Evolutionary conservation across 1,140 invertebrate species (phyloP), one percentile per base, ranked within the genome.

Genomic region (Varroa destructor): DNA sequence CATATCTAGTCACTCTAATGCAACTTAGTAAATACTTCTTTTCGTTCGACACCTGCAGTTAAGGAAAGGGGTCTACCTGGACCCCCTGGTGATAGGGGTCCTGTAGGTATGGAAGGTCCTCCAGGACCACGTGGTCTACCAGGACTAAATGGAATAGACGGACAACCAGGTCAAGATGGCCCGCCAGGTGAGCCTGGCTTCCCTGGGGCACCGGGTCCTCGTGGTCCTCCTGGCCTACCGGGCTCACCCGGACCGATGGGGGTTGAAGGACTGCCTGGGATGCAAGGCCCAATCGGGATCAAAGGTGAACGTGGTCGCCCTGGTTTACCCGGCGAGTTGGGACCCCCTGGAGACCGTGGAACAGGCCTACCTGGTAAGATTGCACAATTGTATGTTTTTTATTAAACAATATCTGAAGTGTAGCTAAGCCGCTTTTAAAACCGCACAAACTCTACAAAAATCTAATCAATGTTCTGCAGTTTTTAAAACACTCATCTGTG

Each of bases 341-440:
- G 75, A 61, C 71, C 73, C 51, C 75, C 72, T 43, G 75, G 75
- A 54, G 70, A 74, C 72, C 56, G 75, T 71, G 75, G 74, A 14
- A 46, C 46, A 43, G 61, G 61, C 2, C 3, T 25, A 40, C 61
- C 61, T 5, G 61, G 61, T 37, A 40, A 67, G 61, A 37, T 43
- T 1, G 12, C 40, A 12, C 25, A 5, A 3, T 8, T 8, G 8
- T 51, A 51, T 51, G 25, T 25, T 25, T 25, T 25, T 25, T 25
- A 25, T 25, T 25, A 25, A 25, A 25, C 25, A 25, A 25, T 25
- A 25, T 25, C 25, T 25, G 25, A 25, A 25, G 25, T 25, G 25
- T 25, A 25, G 25, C 25, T 25, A 25, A 25, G 25, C 25, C 25
- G 25, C 25, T 25, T 25, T 25, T 25, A 25, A 25, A 25, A 25